These are phyloP conservation scores for Spea bombifrons DNA, from an alignment of 2,113 vertebrate genomes.

Conservation along the genomic window DNA sequence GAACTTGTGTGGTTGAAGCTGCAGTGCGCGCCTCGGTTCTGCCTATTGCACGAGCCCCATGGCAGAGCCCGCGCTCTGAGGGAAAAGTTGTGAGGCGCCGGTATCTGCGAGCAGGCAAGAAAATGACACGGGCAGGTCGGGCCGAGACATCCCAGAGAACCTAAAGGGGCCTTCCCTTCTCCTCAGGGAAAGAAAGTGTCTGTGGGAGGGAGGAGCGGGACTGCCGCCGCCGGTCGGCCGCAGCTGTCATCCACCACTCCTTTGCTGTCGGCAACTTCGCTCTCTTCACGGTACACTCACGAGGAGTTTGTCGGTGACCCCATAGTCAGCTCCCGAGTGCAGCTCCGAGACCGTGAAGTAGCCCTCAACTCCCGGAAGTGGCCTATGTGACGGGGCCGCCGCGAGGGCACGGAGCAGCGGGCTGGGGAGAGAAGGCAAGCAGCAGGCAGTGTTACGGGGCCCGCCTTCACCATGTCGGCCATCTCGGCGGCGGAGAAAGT, in stretches of 20 bases:
- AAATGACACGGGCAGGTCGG: slow-evolving; percentile 27
- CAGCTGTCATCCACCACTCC: too few relatives aligned
- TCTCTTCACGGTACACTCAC: neutral
- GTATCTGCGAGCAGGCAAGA: neutral
- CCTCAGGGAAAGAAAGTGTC: slow-evolving; percentile 57
- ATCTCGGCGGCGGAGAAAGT: slow-evolving; percentile 96
- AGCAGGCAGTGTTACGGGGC: neutral
- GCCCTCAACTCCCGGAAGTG: neutral
- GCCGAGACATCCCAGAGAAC: slow-evolving; percentile 35
- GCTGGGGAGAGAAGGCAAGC: neutral
- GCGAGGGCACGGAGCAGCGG: neutral
- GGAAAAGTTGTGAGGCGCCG: slow-evolving; percentile 3
- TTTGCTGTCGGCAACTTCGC: too few relatives aligned
- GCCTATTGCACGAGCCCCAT: neutral
- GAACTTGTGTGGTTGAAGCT: neutral
- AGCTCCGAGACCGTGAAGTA: too few relatives aligned
- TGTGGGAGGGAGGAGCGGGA: neutral
- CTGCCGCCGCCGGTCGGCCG: neutral
- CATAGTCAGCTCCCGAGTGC: too few relatives aligned
- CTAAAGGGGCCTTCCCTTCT: slow-evolving; percentile 29
- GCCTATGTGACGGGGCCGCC: neutral
- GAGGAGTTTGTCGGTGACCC: neutral
- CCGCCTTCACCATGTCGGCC: slow-evolving; percentile 70
- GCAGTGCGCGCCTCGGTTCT: neutral
- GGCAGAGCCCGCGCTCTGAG: neutral